phyloP scores from a whole-genome alignment of 1,140 invertebrate species.

The Drosophila funebris region DNA sequence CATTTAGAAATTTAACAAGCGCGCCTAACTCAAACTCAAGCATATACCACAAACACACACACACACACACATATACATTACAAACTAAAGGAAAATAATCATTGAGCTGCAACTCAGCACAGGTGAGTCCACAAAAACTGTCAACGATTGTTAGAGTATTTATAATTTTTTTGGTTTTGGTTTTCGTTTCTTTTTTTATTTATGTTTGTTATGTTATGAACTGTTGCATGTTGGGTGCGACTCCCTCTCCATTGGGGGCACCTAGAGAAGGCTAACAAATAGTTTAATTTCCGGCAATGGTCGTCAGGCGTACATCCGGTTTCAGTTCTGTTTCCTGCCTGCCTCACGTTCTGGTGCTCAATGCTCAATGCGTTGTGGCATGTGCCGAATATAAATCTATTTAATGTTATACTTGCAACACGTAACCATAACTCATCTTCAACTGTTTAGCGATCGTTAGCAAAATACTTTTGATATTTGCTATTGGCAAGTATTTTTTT shows the following conservation, averaged over 20 bases:
- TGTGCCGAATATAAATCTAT: constrained; percentile 55
- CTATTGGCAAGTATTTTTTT: neutral
- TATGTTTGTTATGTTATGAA: constrained; percentile 33
- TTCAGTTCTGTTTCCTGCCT: constrained; percentile 75
- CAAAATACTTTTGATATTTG: constrained; percentile 36
- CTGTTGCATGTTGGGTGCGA: neutral
- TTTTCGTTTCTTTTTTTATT: constrained; percentile 8
- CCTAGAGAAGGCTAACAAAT: constrained; percentile 58
- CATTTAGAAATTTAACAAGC: constrained; percentile 33
- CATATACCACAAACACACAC: constrained; percentile 6
- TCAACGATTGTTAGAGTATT: constrained; percentile 4
- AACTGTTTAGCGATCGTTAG: constrained; percentile 8
- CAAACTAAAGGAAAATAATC: constrained; percentile 1
- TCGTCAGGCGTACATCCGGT: constrained; percentile 70
- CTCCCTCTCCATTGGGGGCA: no score
- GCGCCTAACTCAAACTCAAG: constrained; percentile 8
- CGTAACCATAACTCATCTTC: constrained; percentile 44
- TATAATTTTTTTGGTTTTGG: constrained; percentile 29
- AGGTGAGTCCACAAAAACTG: constrained; percentile 16
- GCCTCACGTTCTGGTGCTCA: constrained; percentile 1
- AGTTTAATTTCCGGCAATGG: constrained; percentile 76
- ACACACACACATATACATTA: constrained; percentile 1
- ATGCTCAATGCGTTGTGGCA: constrained; percentile 18
- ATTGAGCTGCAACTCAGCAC: constrained; percentile 1
- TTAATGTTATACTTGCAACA: constrained; percentile 36